Percentiles rank a stretch among this genome's conserved stretches.
Evolutionary conservation across 2,797 vertebrate genomes (phyloP).

Genomic region (Galagoides demidoff): DNA sequence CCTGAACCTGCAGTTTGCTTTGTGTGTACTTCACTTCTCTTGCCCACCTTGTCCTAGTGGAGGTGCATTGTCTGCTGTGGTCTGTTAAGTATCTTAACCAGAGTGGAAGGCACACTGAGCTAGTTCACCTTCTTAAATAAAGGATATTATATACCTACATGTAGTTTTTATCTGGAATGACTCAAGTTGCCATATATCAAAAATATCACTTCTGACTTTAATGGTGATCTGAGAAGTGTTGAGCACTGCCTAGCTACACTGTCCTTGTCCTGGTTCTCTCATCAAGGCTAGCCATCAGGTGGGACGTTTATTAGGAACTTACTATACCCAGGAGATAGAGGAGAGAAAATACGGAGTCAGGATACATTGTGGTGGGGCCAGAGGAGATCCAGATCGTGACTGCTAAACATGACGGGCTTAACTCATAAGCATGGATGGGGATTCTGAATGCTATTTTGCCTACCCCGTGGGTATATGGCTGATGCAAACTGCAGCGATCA

Average conservation of each 20-base stretch:
- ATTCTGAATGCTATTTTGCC: not conserved
- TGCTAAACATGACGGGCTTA: not conserved
- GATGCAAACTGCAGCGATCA: not conserved
- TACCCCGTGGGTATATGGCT: not conserved
- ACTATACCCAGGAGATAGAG: not conserved
- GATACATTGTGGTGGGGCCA: not conserved
- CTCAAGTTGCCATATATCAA: not conserved
- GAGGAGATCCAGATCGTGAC: not conserved
- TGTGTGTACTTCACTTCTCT: conserved; percentile 7
- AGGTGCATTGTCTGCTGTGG: not conserved
- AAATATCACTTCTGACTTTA: not conserved
- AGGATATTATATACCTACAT: not conserved
- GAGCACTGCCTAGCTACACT: not conserved
- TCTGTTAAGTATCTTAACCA: not conserved
- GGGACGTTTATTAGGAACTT: not conserved
- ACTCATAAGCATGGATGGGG: not conserved
- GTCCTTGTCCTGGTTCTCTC: not conserved
- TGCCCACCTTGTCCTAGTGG: not conserved
- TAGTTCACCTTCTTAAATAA: conserved; percentile 7
- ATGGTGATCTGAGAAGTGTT: not conserved
- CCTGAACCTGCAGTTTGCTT: not conserved
- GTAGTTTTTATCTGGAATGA: not conserved
- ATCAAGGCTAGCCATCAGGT: not conserved
- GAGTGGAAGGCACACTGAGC: not conserved
- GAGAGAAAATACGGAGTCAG: not conserved